These are phyloP conservation scores for Drosophila punjabiensis DNA, from an alignment of 1,140 invertebrate species.

Conservation along the genomic window DNA sequence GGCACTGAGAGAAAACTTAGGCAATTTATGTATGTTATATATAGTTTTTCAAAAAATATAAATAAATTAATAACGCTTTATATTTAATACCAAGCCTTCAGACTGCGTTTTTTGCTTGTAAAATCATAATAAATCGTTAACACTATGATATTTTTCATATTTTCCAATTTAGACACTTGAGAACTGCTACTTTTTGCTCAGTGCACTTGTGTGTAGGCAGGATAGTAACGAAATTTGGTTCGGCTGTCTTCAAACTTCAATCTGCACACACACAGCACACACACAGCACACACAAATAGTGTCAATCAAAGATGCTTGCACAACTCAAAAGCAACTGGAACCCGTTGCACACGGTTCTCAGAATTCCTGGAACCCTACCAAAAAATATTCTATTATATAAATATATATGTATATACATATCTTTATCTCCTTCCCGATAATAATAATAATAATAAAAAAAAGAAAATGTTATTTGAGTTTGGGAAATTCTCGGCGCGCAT, in stretches of 20 bases:
- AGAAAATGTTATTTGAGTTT: slow-evolving; percentile 30
- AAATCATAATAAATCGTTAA: neutral
- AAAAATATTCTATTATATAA: slow-evolving; percentile 26
- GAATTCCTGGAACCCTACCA: slow-evolving; percentile 33
- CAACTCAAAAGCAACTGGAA: slow-evolving; percentile 44
- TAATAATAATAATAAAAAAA: neutral
- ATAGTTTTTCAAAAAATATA: neutral
- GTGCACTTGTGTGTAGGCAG: slow-evolving; percentile 62
- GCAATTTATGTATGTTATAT: neutral
- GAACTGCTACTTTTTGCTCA: neutral
- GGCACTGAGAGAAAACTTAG: slow-evolving; percentile 25
- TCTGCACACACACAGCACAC: slow-evolving; percentile 52
- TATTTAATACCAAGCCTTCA: neutral
- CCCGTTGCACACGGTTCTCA: slow-evolving; percentile 62
- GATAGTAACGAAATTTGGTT: slow-evolving; percentile 48
- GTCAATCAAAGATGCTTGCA: slow-evolving; percentile 78
- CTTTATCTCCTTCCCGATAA: slow-evolving; percentile 1
- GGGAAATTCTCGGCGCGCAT: slow-evolving; percentile 36
- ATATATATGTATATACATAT: neutral
- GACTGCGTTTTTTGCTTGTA: neutral
- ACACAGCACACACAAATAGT: slow-evolving; percentile 61
- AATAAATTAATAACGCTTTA: neutral
- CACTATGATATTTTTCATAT: neutral
- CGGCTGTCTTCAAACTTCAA: slow-evolving; percentile 49
- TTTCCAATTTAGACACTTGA: too few relatives aligned